phyloP scores from a whole-genome alignment of 2,113 vertebrate genomes.

The Aptenodytes forsteri region DNA sequence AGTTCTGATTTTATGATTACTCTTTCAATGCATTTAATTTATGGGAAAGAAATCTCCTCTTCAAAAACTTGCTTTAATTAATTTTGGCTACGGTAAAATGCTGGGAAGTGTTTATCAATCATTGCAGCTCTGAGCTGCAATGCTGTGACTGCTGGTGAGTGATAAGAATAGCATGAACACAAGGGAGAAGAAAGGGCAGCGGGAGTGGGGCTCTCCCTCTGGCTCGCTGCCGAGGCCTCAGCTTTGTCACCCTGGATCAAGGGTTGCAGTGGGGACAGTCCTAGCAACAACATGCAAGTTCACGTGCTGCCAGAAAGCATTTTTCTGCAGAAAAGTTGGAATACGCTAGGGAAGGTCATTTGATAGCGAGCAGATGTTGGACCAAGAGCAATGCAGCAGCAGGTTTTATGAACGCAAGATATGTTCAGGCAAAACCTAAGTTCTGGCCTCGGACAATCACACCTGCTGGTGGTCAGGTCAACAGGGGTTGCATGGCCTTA shows the following conservation, averaged over 20 bases:
- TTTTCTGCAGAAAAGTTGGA: neutral
- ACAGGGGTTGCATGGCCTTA: accelerated
- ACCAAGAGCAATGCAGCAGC: neutral
- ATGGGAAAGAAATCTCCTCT: neutral
- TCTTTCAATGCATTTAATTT: conserved; percentile 22
- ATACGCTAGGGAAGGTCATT: neutral
- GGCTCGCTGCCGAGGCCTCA: neutral
- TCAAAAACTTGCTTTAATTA: neutral
- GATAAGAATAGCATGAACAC: neutral
- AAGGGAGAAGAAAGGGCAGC: neutral
- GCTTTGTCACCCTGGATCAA: accelerated
- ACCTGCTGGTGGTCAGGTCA: neutral
- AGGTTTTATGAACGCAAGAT: neutral
- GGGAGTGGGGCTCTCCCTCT: neutral
- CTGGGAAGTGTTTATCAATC: neutral
- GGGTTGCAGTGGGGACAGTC: neutral
- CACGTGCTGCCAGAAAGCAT: neutral
- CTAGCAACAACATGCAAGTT: neutral
- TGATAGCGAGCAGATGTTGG: neutral
- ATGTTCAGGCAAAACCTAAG: neutral
- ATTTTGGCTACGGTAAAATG: neutral
- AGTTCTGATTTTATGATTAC: conserved; percentile 12
- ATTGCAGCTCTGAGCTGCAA: neutral
- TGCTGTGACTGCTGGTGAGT: neutral
- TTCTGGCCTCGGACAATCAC: neutral